These are phyloP conservation scores for Aphelenchoides fujianensis DNA, from an alignment of 1,140 invertebrate genomes.

Conservation along the genomic window DNA sequence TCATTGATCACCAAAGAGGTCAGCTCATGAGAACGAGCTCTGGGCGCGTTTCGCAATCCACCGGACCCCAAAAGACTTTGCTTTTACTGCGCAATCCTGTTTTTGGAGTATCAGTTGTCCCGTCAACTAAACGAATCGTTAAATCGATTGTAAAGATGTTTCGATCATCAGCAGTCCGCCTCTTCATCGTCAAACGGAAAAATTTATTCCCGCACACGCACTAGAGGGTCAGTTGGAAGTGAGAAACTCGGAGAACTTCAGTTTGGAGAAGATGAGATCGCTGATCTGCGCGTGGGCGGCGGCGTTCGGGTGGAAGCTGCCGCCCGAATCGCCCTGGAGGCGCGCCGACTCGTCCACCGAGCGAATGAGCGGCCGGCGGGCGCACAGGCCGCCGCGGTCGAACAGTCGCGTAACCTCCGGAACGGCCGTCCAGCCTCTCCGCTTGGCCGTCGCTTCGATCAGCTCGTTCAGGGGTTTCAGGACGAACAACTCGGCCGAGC, in stretches of 20 bases:
- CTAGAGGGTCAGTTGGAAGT: neutral
- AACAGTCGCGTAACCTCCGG: neutral
- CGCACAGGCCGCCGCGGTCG: slow-evolving; percentile 6
- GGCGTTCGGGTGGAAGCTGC: slow-evolving; percentile 27
- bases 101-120: neutral
- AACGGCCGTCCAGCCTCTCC: slow-evolving; percentile 27
- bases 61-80: too few species aligned
- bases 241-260: slow-evolving; percentile 5
- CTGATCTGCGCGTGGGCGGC: slow-evolving; percentile 27
- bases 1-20: too few species aligned
- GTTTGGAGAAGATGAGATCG: slow-evolving; percentile 19
- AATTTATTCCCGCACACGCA: too few species aligned
- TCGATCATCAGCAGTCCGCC: too few species aligned
- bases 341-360: slow-evolving; percentile 10
- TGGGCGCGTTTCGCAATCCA: too few species aligned
- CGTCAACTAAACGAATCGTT: neutral
- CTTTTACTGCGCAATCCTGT: too few species aligned
- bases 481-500: slow-evolving; percentile 19
- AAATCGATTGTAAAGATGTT: too few species aligned
- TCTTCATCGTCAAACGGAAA: too few species aligned
- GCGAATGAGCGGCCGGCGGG: slow-evolving; percentile 11
- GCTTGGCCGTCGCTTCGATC: slow-evolving; percentile 16
- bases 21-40: too few species aligned
- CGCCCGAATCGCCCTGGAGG: slow-evolving; percentile 29
- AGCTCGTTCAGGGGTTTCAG: slow-evolving; percentile 21